Base-by-base conservation (phyloP, 2,888 invertebrate species). In the Steinernema scapterisci region DNA sequence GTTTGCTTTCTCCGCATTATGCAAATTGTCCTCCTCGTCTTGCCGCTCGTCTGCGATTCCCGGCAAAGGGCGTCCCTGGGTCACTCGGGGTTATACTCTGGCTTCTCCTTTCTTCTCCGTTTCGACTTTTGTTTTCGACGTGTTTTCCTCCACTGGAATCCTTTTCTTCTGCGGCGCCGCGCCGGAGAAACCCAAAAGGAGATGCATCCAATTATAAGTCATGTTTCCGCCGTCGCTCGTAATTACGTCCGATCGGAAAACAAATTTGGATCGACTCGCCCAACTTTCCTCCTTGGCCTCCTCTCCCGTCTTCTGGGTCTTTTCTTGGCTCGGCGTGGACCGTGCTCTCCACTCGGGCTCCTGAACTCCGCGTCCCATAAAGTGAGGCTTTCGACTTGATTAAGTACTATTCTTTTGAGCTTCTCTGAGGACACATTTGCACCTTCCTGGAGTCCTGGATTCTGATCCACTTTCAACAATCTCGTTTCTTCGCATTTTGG, bases 201-300 rank as follows among this genome's bases (percentile, higher is more conserved):
- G 25, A 54, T 31, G 27, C 63, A 38, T 63, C 27, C 63, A 63
- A 63, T 63, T 63, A 63, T 27, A 63, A 63, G 63, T 31, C 63
- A 16, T n/a, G 31, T 27, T 63, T 31, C 63, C 27, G n/a, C 7
- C 63, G 63, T 21, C 63, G 31, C 31, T 1, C 16, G 16, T 63
- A 63, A 63, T 63, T 63, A 25, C 31, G 27, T 63, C 27, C 63
- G 63, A 63, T 63, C 19, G 63, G 3, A 63, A 63, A 31, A 63
- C 63, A 63, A 63, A 63, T 63, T 63, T 63, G 31, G 38, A 63
- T 63, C 63, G 63, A 63, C 63, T 63, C 27, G 31, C 63, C 27
- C 23, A 63, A 63, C 63, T 25, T 63, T 63, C 27, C 27, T 31
- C 27, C 9, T 16, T 31, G 31, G 7, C 16, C 54, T 54, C 54